Evolutionary conservation across 2,888 invertebrate species (phyloP), one percentile per base, ranked within the genome.

Genomic region (Drosophila niveifrons): DNA sequence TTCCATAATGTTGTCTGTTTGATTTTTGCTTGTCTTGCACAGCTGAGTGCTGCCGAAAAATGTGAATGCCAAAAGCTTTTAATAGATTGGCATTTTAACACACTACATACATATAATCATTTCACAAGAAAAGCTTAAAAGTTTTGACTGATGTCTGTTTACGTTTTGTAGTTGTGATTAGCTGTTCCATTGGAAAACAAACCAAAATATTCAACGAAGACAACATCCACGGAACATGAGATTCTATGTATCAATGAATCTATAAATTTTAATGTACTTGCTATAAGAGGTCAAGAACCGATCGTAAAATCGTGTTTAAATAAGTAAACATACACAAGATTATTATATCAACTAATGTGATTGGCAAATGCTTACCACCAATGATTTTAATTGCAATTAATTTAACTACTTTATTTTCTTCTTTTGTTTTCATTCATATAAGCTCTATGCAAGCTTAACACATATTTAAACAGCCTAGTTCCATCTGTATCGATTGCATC

Each of bases 1-100:
- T 31, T 56, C 51, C 72, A 72, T 72, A 46, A 10, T 36, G 6
- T 52, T 46, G 4, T 46, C 11, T 9, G 28, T 23, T 44, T 17
- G 10, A 6, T 23, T 17, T 43, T 8, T 52, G 29, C 9, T 4
- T 10, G 9, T 3, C 7, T 15, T n/a, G 2, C 15, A 23, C 39
- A 48, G 48, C 57, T 43, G 50, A 23, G 9, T 17, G 17, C 4
- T 15, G 15, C 6, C 11, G n/a, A 29, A 13, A 28, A 9, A 23
- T n/a, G 23, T 9, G 18, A 29, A 15, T 48, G 41, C 10, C 44
- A n/a, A 29, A 74, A 58, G 39, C 23, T 57, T 34, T 9, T 0
- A 7, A n/a, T 1, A 2, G 17, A 28, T 9, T 7, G 9, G 2
- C 8, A n/a, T 6, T 43, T 41, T 15, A 47, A 52, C 8, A 43